Conservation (phyloP, 2,797 vertebrate genomes). For the Cyclopterus lumpus region DNA sequence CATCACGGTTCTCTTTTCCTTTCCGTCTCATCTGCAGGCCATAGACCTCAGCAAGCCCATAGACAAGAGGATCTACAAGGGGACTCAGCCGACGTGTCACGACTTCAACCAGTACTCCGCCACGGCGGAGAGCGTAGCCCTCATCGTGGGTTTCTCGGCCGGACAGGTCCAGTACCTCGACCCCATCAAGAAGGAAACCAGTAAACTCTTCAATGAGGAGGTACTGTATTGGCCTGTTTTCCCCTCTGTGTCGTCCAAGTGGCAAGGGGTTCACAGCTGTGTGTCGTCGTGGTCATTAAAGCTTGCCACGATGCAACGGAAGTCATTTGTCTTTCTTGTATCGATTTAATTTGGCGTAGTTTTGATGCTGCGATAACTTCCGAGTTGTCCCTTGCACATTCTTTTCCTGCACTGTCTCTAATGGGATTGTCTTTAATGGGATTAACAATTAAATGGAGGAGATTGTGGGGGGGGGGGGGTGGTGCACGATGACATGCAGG, state of each 20-base stretch:
- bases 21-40: slow-evolving; percentile 77
- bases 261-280: neutral
- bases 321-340: neutral
- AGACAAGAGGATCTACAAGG: slow-evolving; percentile 94
- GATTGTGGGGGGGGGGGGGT: neutral
- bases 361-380: slow-evolving; percentile 10
- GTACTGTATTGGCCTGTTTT: slow-evolving; percentile 59
- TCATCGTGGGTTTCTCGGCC: slow-evolving; percentile 92
- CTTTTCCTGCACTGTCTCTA: slow-evolving; percentile 12
- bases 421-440: slow-evolving; percentile 36
- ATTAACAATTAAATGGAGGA: slow-evolving; percentile 36
- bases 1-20: neutral
- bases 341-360: neutral
- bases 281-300: neutral
- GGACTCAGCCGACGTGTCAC: slow-evolving; percentile 93
- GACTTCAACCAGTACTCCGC: slow-evolving; percentile 94
- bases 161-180: slow-evolving; percentile 93
- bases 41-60: slow-evolving; percentile 93
- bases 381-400: neutral
- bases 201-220: slow-evolving; percentile 95
- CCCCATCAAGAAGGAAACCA: slow-evolving; percentile 93
- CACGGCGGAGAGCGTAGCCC: slow-evolving; percentile 88
- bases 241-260: neutral
- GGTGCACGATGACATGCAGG: neutral
- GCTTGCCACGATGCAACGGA: neutral